Evolutionary conservation across 2,888 invertebrate species (phyloP), one percentile per base, ranked within the genome.

Genomic region (Amiota communis): DNA sequence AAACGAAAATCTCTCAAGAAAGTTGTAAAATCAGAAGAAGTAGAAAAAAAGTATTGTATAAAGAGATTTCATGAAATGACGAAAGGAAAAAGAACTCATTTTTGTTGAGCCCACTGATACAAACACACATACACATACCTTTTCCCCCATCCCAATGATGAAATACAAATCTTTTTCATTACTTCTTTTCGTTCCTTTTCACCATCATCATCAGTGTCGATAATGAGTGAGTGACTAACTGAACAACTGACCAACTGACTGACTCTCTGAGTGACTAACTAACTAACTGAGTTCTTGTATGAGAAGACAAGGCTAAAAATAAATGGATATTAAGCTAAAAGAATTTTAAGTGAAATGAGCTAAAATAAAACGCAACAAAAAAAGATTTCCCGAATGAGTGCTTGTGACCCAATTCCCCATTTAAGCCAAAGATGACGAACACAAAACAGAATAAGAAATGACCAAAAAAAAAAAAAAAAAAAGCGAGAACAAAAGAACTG

Each of bases 331-430:
- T 77, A 79, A 78, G 81, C 75, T 71, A 71, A 70, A 83, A 85
- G 82, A 85, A 85, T 84, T 79, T 84, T 73, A 80, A 85, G 83
- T 83, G 81, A 85, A 85, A 81, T 82, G 80, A 82, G 77, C 79
- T 79, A 74, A 79, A 36, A 2, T 36, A 6, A 36, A 36, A 36
- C 36, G 36, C 36, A 36, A 36, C 36, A 36, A 36, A 75, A n/a
- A 46, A 11, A 10, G 72, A 83, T 83, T 80, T 81, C 84, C 85
- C 84, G 80, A 77, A 77, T 74, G 76, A 72, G 61, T 36, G 71
- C 68, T 64, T 36, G 74, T 87, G 88, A 87, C 87, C 88, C 78
- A 86, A 79, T 87, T 87, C 83, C 81, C 82, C 84, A 86, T 84
- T 86, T 80, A 78, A 74, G 78, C 78, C 79, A 70, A 76, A 78